Evolutionary conservation across 2,888 invertebrate genomes (phyloP), one percentile per base, ranked within the genome.

Genomic region (Colostygia pectinataria): DNA sequence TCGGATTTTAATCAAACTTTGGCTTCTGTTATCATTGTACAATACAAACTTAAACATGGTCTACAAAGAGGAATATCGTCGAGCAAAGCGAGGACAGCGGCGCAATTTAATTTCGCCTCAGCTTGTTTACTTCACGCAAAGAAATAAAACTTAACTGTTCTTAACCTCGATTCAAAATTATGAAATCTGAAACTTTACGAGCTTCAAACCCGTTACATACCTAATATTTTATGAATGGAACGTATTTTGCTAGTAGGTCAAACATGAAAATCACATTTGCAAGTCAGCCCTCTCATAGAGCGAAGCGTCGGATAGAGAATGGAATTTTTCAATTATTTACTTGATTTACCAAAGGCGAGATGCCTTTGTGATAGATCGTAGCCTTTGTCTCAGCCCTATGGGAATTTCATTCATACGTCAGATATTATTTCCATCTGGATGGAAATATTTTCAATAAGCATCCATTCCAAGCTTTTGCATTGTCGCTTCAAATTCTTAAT

Each of bases 391-490:
- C 61, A 65, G 67, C 66, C 63, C 53, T 67, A 68, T 67, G 66
- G 71, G 71, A 81, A 77, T 78, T 77, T 77, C 73, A 78, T 81
- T 82, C 75, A 77, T 77, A 80, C 74, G 75, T 76, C 72, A 74
- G 69, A 83, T 77, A 82, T 80, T 78, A 77, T 77, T 82, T 83
- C 80, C 82, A 68, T 59, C 54, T 76, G 73, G 77, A 75, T 79
- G 74, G 77, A 78, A 77, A 83, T 79, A 83, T 85, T 83, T 84
- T 71, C 83, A 86, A 84, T 85, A 84, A 78, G 77, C 70, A 71
- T 63, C 61, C 64, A 57, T 61, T 55, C 31, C 59, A 63, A 27
- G 66, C 72, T 65, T 74, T 70, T 68, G 64, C 69, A 74, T 74
- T 70, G 66, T 68, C 68, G 62, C 61, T 59, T 46, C 53, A 63